Evolutionary conservation across 2,113 vertebrate genomes (phyloP), one percentile per base, ranked within the genome.

Genomic region (Kobus ellipsiprymnus): DNA sequence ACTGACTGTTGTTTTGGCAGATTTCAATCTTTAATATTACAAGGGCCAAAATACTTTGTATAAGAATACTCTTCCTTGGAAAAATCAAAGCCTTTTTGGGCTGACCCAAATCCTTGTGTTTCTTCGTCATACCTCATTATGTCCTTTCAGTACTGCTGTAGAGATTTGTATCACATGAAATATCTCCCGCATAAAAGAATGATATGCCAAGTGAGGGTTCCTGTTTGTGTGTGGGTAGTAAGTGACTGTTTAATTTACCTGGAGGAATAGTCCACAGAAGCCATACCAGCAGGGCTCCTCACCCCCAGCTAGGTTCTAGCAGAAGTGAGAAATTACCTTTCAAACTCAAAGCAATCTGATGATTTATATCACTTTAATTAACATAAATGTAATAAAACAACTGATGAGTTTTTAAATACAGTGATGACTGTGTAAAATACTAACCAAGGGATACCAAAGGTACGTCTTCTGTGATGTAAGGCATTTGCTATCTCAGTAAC

Each of bases 301-400:
- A 62, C 12, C 33, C 27, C 27, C 36, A 50, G 67, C 27, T 6
- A 17, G 11, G 14, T 82, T 94, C 62, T 16, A 71, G 50, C 44
- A 4, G 46, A 23, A 59, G 2, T 36, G 40, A 95, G 57, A 29
- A 59, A 44, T 10, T 48, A 46, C 80, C 60, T 96, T 94, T 86
- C 77, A 30, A 27, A 71, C 57, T 54, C 60, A 54, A 89, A 93
- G 30, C 59, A 67, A 44, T 62, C 62, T 87, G 16, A 33, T 87
- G 62, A 96, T 88, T 74, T 80, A 50, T 2, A 71, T 27, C n/a
- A 91, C 29, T 94, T 89, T 91, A 74, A 83, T 94, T 96, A 74
- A 91, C 91, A 57, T 84, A 90, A 95, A 90, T 67, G 30, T 64
- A 64, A 64, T 62, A 59, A 95, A 94, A 48, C 59, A 96, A 77